Evolutionary conservation across 1,140 invertebrate species (phyloP).

Genomic region (Spodoptera frugiperda): DNA sequence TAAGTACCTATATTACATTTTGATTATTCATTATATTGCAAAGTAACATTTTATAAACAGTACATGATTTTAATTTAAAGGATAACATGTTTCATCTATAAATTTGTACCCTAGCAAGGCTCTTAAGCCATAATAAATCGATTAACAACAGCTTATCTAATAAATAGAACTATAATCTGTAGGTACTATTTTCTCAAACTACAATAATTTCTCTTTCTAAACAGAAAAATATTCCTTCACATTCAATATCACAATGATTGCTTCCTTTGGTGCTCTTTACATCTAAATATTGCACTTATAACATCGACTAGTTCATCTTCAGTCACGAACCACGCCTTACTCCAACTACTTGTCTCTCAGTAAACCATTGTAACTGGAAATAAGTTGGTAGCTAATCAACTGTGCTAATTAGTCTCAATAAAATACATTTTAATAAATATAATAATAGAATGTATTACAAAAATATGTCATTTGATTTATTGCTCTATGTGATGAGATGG

Average conservation of each 20-base stretch:
- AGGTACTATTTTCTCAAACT: constrained; percentile 16
- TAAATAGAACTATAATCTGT: constrained; percentile 39
- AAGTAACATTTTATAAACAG: constrained; percentile 30
- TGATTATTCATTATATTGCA: constrained; percentile 11
- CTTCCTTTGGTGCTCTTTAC: constrained; percentile 67
- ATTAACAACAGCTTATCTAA: constrained; percentile 22
- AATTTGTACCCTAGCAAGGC: constrained; percentile 20
- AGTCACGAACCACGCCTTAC: constrained; percentile 42
- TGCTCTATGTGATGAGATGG: constrained; percentile 30
- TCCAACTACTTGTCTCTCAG: constrained; percentile 11
- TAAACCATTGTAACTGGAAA: constrained; percentile 37
- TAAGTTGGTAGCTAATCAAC: constrained; percentile 29
- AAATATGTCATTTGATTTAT: constrained; percentile 44
- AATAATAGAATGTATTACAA: constrained; percentile 14
- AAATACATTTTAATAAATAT: constrained; percentile 33
- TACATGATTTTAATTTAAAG: constrained; percentile 23
- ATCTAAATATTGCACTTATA: constrained; percentile 59
- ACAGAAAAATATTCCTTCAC: constrained; percentile 46
- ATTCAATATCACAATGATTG: constrained; percentile 70
- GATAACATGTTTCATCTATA: constrained; percentile 27
- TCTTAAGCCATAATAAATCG: constrained; percentile 6
- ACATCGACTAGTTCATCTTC: constrained; percentile 52
- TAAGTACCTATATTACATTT: constrained; percentile 12
- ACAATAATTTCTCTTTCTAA: constrained; percentile 52
- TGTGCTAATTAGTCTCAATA: constrained; percentile 21